These are phyloP conservation scores for Poliocrania exsul DNA, from an alignment of 2,797 vertebrate species.

Conservation along the genomic window DNA sequence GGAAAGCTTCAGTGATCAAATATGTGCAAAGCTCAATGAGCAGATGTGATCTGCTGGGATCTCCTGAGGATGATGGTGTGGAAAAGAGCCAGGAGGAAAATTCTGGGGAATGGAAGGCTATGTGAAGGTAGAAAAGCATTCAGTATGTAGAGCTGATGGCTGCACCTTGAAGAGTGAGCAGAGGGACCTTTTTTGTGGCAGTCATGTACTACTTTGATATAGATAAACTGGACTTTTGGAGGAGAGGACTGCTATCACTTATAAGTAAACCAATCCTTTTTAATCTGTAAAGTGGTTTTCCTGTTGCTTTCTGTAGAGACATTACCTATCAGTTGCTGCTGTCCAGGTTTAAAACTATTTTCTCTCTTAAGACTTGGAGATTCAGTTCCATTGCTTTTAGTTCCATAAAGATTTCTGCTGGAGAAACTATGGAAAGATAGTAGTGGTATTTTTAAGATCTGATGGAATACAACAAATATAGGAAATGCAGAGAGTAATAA, in stretches of 20 bases:
- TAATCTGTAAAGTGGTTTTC: background rate
- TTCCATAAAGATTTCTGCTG: background rate
- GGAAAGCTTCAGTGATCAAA: background rate
- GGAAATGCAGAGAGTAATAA: background rate
- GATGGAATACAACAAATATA: background rate
- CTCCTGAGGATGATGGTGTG: background rate
- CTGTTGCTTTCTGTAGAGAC: background rate
- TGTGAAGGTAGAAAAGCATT: background rate
- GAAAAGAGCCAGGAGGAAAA: background rate
- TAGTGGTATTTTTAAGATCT: background rate
- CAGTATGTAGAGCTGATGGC: background rate
- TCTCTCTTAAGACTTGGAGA: background rate
- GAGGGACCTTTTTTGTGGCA: background rate
- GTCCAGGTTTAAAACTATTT: background rate
- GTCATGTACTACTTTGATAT: background rate
- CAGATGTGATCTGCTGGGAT: background rate
- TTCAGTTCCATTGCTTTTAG: background rate
- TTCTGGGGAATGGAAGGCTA: accelerated
- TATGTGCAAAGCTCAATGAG: background rate
- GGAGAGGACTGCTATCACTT: accelerated
- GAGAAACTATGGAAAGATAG: background rate
- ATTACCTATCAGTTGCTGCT: background rate
- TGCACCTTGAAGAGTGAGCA: background rate
- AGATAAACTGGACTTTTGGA: background rate
- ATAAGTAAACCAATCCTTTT: background rate